These are phyloP conservation scores for Himantopus leucocephalus DNA, from an alignment of 2,113 vertebrate species.

Conservation along the genomic window DNA sequence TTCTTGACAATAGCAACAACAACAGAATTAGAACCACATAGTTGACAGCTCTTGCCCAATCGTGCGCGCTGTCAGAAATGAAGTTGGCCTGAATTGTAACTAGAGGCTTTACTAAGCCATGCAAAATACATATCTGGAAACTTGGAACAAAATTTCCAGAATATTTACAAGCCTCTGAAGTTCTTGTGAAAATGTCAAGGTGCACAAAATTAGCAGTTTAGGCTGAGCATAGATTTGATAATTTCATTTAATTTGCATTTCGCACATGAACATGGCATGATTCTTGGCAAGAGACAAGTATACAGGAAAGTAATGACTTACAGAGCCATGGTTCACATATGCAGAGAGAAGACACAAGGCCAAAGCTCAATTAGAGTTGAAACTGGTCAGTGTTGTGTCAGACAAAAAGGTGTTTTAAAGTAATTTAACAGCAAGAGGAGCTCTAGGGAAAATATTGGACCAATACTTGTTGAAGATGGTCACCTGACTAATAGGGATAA, in stretches of 20 bases:
- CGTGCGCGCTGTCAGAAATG: not conserved
- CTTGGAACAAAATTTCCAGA: not conserved
- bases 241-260: not conserved
- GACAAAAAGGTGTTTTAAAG: no score
- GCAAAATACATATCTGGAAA: not conserved
- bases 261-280: not conserved
- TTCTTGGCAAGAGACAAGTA: not conserved
- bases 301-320: not conserved
- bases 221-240: not conserved
- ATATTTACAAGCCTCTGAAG: not conserved
- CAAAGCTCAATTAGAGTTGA: not conserved
- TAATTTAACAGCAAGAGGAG: no score
- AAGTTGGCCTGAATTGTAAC: not conserved
- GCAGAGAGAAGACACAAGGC: not conserved
- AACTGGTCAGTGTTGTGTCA: no score
- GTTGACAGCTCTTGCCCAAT: not conserved
- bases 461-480: no score
- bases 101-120: not conserved
- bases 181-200: not conserved
- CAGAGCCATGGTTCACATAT: not conserved
- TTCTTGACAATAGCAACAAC: not conserved
- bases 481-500: not conserved
- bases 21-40: not conserved
- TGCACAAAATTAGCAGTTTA: not conserved
- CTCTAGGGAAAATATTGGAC: no score